Percentiles rank a stretch among this genome's conserved stretches.
Evolutionary conservation across 2,113 vertebrate genomes (phyloP).

Genomic region (human (Homo sapiens)): GRCh38 chr2:138669501-138670000

Average conservation of each 20-base stretch:
- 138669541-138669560: slow-evolving; percentile 9
- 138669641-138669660: neutral
- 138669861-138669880: slow-evolving; percentile 7
- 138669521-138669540: slow-evolving; percentile 30
- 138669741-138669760: neutral
- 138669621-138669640: neutral
- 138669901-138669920: slow-evolving; percentile 8
- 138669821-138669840: neutral
- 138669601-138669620: neutral
- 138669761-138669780: neutral
- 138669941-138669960: neutral
- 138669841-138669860: neutral
- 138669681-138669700: neutral
- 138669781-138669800: neutral
- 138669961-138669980: neutral
- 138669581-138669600: slow-evolving; percentile 51
- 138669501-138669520: neutral
- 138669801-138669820: slow-evolving; percentile 17
- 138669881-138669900: neutral
- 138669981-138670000: neutral
- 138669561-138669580: slow-evolving; percentile 12
- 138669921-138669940: neutral
- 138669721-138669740: neutral
- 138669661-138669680: neutral
- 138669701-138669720: neutral